Evolutionary conservation across 2,888 invertebrate species (phyloP).

Genomic region (Nesidiocoris tenuis): DNA sequence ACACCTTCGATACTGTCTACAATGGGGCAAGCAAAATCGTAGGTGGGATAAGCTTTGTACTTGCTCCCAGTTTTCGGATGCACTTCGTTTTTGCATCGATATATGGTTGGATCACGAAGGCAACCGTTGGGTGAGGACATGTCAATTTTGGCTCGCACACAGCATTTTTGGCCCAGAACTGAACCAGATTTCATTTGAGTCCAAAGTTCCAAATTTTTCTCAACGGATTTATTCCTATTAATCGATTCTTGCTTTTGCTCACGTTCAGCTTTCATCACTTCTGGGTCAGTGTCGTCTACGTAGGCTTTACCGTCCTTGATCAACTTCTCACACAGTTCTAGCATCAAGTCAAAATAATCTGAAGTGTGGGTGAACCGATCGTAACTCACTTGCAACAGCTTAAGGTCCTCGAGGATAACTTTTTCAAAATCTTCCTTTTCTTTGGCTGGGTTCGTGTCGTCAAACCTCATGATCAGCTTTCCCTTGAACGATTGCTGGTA

Average conservation of each 20-base stretch:
- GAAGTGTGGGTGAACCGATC: slow-evolving; percentile 94
- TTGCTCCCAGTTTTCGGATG: slow-evolving; percentile 91
- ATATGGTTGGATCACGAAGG: slow-evolving; percentile 96
- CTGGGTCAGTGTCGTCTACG: slow-evolving; percentile 93
- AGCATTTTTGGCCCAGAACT: slow-evolving; percentile 77
- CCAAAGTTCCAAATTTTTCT: slow-evolving; percentile 87
- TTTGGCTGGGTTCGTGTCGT: slow-evolving; percentile 99
- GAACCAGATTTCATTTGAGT: slow-evolving; percentile 89
- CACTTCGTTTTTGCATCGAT: slow-evolving; percentile 87
- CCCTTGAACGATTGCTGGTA: slow-evolving; percentile 92
- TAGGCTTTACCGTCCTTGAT: slow-evolving; percentile 88
- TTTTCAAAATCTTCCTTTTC: slow-evolving; percentile 96
- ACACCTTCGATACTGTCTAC: slow-evolving; percentile 97
- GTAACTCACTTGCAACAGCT: slow-evolving; percentile 86
- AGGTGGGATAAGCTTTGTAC: slow-evolving; percentile 99
- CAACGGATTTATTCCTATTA: slow-evolving; percentile 63
- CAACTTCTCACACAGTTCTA: slow-evolving; percentile 82
- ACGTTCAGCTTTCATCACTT: slow-evolving; percentile 90
- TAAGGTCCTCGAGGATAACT: slow-evolving; percentile 92
- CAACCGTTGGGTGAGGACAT: slow-evolving; percentile 96
- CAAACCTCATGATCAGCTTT: slow-evolving; percentile 95
- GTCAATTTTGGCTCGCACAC: slow-evolving; percentile 95
- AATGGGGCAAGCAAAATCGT: slow-evolving; percentile 99
- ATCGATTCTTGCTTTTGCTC: slow-evolving; percentile 83
- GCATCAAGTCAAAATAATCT: slow-evolving; percentile 91